phyloP scores from a whole-genome alignment of 2,888 invertebrate genomes.

The Lydus trimaculatus region DNA sequence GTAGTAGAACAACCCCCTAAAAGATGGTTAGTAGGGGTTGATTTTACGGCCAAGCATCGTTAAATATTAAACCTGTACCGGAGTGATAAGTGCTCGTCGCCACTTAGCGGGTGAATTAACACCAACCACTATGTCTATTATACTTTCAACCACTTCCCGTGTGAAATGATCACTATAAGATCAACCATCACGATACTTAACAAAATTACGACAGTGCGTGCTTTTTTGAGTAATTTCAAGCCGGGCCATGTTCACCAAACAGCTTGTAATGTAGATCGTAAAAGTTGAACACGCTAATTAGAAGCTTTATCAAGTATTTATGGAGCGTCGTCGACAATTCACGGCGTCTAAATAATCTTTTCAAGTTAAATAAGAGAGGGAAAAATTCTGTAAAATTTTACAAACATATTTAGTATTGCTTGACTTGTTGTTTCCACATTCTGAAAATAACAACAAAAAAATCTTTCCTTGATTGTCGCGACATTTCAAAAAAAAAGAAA shows the following conservation, averaged over 20 bases:
- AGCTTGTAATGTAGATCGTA: slow-evolving; percentile 29
- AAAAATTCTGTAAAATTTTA: not conserved
- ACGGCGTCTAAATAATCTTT: not conserved
- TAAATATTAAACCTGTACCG: slow-evolving; percentile 59
- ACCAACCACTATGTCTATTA: slow-evolving; percentile 49
- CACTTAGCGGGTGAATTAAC: slow-evolving; percentile 56
- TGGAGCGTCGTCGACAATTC: slow-evolving; percentile 17
- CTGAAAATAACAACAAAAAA: not conserved
- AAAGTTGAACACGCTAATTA: slow-evolving; percentile 38
- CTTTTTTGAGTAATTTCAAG: slow-evolving; percentile 50
- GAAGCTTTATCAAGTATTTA: slow-evolving; percentile 40
- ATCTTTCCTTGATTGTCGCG: slow-evolving; percentile 2
- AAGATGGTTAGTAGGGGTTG: slow-evolving; percentile 35
- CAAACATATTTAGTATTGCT: no score
- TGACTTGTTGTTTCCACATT: no score
- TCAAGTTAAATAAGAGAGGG: not conserved
- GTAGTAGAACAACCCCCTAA: slow-evolving; percentile 46
- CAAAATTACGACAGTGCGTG: slow-evolving; percentile 55
- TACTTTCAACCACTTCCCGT: slow-evolving; percentile 46
- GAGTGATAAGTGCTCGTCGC: slow-evolving; percentile 57
- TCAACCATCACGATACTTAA: slow-evolving; percentile 51
- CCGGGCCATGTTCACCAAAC: slow-evolving; percentile 28
- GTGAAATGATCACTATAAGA: slow-evolving; percentile 40
- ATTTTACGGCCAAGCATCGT: slow-evolving; percentile 51
- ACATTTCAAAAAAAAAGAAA: not conserved